Evolutionary conservation across 2,888 invertebrate genomes (phyloP).

Genomic region (Scrobipalpa atriplicella): DNA sequence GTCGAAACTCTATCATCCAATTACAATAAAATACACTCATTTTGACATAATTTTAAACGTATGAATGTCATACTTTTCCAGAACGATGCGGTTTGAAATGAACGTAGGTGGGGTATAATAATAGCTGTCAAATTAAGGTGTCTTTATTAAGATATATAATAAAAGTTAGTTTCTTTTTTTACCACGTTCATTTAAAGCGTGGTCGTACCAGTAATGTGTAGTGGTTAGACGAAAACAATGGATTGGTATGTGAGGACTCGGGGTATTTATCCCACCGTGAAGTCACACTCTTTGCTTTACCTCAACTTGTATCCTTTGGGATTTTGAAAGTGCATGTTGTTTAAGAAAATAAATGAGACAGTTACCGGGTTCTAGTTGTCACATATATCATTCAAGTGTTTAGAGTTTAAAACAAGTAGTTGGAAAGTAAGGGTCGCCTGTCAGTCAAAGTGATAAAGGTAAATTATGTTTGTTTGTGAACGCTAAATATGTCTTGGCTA

Average conservation of each 20-base stretch:
- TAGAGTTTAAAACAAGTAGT: not conserved
- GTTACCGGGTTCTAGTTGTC: not conserved
- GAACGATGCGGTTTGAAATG: too few species aligned
- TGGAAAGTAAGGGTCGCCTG: not conserved
- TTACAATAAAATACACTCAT: too few species aligned
- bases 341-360: constrained; percentile 15
- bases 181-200: too few species aligned
- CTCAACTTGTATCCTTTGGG: constrained; percentile 18
- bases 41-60: too few species aligned
- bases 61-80: too few species aligned
- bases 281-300: not conserved
- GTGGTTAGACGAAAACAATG: too few species aligned
- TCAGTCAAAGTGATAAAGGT: constrained; percentile 10
- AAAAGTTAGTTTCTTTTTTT: too few species aligned
- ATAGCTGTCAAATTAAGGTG: too few species aligned
- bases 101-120: too few species aligned
- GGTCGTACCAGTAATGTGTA: too few species aligned
- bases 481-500: not conserved
- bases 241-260: too few species aligned
- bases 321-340: constrained; percentile 8
- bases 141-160: too few species aligned
- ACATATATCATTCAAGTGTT: constrained; percentile 17
- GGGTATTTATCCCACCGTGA: not conserved
- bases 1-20: not conserved
- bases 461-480: not conserved